Percentiles rank a stretch among this genome's conserved stretches.
Evolutionary conservation across 2,888 invertebrate genomes (phyloP).

Genomic region (Pterostichus madidus): DNA sequence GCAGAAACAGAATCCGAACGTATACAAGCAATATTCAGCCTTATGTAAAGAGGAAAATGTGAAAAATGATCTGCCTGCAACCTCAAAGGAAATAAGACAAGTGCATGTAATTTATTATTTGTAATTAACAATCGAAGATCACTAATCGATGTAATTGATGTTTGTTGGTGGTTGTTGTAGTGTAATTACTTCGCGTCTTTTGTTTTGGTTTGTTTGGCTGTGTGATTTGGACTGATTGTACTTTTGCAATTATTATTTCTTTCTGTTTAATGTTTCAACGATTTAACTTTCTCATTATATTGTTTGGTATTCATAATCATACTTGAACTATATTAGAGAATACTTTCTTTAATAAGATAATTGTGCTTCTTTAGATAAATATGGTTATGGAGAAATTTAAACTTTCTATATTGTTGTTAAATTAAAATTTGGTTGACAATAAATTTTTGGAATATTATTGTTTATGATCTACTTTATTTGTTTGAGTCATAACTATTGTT

Average conservation of each 20-base stretch:
- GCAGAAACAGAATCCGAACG: slow-evolving; percentile 6
- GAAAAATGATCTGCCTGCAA: neutral
- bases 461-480: neutral
- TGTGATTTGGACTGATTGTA: slow-evolving; percentile 1
- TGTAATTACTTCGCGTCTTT: slow-evolving; percentile 18
- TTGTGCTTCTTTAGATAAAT: neutral
- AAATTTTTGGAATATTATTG: too few species aligned
- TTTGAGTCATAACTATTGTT: neutral
- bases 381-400: neutral
- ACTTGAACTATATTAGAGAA: neutral
- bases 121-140: slow-evolving; percentile 55
- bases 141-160: slow-evolving; percentile 54
- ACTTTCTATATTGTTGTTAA: neutral
- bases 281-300: neutral
- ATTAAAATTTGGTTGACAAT: too few species aligned
- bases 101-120: slow-evolving; percentile 49
- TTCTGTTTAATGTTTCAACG: neutral
- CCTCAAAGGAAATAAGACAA: slow-evolving; percentile 10
- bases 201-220: slow-evolving; percentile 5
- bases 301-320: too few species aligned
- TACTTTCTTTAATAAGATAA: neutral
- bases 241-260: neutral
- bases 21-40: neutral
- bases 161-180: neutral
- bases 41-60: neutral